A percentile compares a stretch with the other conserved stretches of the same genome.
Evolutionary conservation across 2,113 vertebrate genomes (phyloP).

Genomic region (Numenius arquata): DNA sequence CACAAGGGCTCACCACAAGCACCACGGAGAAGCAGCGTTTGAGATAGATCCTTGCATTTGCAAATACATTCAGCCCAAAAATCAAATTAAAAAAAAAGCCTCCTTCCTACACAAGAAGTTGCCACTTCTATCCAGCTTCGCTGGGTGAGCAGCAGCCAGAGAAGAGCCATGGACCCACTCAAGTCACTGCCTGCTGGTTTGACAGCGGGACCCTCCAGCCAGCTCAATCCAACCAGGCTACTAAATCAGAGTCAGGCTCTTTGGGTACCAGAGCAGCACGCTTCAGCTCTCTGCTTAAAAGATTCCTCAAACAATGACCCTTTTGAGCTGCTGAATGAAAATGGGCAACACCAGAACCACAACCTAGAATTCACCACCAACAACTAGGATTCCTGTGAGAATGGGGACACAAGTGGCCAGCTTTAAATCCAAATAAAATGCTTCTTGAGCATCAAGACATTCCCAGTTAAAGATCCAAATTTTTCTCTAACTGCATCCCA

Average conservation of each 20-base stretch:
- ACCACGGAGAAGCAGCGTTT: background rate
- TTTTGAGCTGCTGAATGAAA: background rate
- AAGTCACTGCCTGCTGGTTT: rapidly evolving
- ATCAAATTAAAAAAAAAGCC: background rate
- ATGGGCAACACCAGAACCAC: background rate
- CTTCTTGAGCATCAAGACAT: background rate
- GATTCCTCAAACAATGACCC: background rate
- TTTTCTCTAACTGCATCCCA: background rate
- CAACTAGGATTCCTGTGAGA: background rate
- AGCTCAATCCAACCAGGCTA: background rate
- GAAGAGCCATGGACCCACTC: background rate
- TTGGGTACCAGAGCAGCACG: background rate
- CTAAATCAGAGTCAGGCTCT: background rate
- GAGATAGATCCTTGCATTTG: background rate
- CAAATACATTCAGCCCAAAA: background rate
- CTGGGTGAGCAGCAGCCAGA: background rate
- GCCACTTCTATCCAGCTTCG: background rate
- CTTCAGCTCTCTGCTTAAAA: background rate
- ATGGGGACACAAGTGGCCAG: rapidly evolving
- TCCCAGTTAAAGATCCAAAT: background rate
- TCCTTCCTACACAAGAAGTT: background rate
- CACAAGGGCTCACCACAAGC: background rate
- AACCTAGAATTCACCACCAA: background rate
- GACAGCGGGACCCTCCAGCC: background rate
- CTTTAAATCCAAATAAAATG: background rate